phyloP scores from a whole-genome alignment of 2,113 vertebrate species.

The Scartelaos histophorus region DNA sequence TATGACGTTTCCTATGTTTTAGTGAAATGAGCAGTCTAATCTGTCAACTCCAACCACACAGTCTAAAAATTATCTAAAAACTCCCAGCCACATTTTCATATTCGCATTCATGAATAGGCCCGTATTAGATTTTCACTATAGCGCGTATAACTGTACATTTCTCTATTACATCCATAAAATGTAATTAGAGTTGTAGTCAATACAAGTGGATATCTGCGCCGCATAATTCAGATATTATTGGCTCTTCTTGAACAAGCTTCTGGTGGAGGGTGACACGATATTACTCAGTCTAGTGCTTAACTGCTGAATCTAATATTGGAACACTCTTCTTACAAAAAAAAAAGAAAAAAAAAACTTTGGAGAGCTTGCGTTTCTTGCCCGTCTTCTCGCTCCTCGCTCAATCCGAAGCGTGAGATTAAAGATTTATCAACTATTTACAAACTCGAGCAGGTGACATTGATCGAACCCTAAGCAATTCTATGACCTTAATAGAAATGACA shows the following conservation, averaged over 20 bases:
- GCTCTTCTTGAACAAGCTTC: slow-evolving; percentile 47
- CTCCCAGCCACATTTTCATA: background rate
- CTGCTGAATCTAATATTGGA: slow-evolving; percentile 54
- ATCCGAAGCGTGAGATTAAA: slow-evolving; percentile 63
- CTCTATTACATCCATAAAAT: slow-evolving; percentile 66
- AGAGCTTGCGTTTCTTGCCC: slow-evolving; percentile 43
- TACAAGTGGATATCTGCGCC: slow-evolving; percentile 51
- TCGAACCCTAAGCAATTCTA: slow-evolving; percentile 46
- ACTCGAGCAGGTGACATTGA: slow-evolving; percentile 36
- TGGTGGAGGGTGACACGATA: slow-evolving; percentile 22
- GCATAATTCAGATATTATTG: slow-evolving; percentile 68
- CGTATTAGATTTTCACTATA: slow-evolving; percentile 7
- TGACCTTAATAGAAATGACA: slow-evolving; percentile 51
- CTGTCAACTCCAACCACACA: background rate
- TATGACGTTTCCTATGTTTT: too few relatives aligned
- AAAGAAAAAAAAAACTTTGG: slow-evolving; percentile 13
- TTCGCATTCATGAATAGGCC: background rate
- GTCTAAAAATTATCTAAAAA: background rate
- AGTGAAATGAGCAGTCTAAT: too few relatives aligned
- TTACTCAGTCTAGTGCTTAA: slow-evolving; percentile 39
- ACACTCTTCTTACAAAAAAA: slow-evolving; percentile 15
- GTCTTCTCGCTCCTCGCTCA: slow-evolving; percentile 39
- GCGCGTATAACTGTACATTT: slow-evolving; percentile 64
- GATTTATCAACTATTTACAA: slow-evolving; percentile 65
- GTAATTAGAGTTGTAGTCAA: slow-evolving; percentile 60